A percentile compares a stretch with the other conserved stretches of the same genome.
Evolutionary conservation across 2,797 vertebrate genomes (phyloP).

Genomic region (Clarias pachynema): DNA sequence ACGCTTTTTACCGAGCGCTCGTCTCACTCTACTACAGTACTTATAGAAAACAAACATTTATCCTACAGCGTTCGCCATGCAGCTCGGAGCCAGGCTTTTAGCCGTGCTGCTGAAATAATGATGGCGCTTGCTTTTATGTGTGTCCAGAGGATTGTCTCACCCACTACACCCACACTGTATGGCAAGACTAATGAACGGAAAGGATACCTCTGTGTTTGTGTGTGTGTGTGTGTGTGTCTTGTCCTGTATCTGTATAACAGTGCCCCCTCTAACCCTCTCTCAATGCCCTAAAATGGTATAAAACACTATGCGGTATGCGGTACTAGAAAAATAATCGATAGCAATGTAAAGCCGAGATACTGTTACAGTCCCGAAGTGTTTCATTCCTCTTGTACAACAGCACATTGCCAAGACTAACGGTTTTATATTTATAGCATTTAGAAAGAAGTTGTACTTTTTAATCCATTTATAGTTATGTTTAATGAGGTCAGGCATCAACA

Average conservation of each 20-base stretch:
- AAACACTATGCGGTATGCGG: neutral
- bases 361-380: neutral
- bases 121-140: conserved; percentile 24
- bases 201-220: conserved; percentile 9
- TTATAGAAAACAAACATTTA: conserved; percentile 62
- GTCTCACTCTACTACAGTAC: conserved; percentile 13
- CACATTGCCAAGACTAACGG: neutral
- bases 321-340: neutral
- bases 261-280: neutral
- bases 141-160: conserved; percentile 34
- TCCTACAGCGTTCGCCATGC: conserved; percentile 23
- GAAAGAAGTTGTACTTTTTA: neutral
- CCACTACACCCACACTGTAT: neutral
- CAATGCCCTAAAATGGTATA: neutral
- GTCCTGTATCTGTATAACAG: neutral
- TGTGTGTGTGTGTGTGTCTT: neutral
- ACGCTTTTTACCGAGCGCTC: neutral
- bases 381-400: neutral
- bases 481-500: neutral
- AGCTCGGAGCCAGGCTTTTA: conserved; percentile 34
- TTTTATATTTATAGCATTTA: neutral
- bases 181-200: conserved; percentile 41
- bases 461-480: neutral
- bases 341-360: neutral
- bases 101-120: conserved; percentile 22